These are phyloP conservation scores for Drosophila insularis DNA, from an alignment of 1,140 invertebrate genomes.

Conservation along the genomic window DNA sequence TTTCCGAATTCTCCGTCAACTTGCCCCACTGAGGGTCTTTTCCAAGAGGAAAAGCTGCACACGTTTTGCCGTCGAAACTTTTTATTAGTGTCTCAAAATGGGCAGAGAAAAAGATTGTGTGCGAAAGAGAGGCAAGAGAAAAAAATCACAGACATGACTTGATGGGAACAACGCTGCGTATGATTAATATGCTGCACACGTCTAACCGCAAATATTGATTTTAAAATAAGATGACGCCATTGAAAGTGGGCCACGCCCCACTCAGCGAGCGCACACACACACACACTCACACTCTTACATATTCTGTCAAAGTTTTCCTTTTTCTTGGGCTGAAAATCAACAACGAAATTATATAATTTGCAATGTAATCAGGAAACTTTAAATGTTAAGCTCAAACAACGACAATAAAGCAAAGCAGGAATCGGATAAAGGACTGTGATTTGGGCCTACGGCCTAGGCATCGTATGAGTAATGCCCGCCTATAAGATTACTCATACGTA, in stretches of 20 bases:
- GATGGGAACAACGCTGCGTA: slow-evolving; percentile 63
- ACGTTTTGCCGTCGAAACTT: slow-evolving; percentile 72
- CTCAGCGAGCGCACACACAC: not conserved
- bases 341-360: slow-evolving; percentile 80
- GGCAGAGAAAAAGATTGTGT: not conserved
- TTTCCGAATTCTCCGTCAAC: not conserved
- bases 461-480: slow-evolving; percentile 76
- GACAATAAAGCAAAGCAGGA: slow-evolving; percentile 5
- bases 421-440: slow-evolving; percentile 28
- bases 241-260: slow-evolving; percentile 41
- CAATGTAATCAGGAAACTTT: slow-evolving; percentile 79
- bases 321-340: slow-evolving; percentile 61
- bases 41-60: slow-evolving; percentile 46
- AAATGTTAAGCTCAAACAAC: slow-evolving; percentile 47
- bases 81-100: slow-evolving; percentile 71
- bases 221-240: slow-evolving; percentile 78
- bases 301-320: slow-evolving; percentile 39
- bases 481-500: slow-evolving; percentile 77
- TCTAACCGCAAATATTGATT: slow-evolving; percentile 75
- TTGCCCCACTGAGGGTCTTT: not conserved
- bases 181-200: slow-evolving; percentile 77
- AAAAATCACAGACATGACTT: slow-evolving; percentile 68
- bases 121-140: not conserved
- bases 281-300: slow-evolving; percentile 10
- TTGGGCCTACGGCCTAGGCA: slow-evolving; percentile 8